Evolutionary conservation across 2,797 vertebrate species (phyloP), one percentile per base, ranked within the genome.

Genomic region (Sebastes hubbsi): DNA sequence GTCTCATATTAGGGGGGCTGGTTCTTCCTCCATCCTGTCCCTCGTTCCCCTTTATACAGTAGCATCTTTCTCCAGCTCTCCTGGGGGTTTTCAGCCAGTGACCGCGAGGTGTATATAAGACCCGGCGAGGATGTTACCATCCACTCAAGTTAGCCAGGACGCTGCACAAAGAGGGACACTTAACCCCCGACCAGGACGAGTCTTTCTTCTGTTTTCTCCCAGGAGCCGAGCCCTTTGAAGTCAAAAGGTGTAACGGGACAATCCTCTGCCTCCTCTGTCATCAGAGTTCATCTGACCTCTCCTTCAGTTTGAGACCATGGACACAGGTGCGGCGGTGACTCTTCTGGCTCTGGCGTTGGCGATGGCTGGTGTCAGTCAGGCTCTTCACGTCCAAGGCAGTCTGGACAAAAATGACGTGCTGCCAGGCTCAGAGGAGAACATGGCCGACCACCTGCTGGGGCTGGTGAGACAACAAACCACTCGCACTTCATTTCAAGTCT

Each of bases 271-370:
- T 52, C 68, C 24, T 72, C 61, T 34, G 6, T 59, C 77, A 25
- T 69, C 73, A 25, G 61, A 24, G 11, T 34, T 65, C 38, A 14
- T 75, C 68, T 36, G 60, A 82, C 65, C 74, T 73, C 46, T 72
- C 73, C 66, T 65, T 18, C 2, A 66, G 38, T 56, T 60, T 67
- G 46, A 72, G 55, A 86, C 55, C 81, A 96, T 96, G 95, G 95
- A 95, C 80, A 86, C 92, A 25, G 82, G 91, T 34, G 79, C 87
- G n/a, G 88, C 82, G 81, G 83, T 90, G 72, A 92, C 91, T 78
- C 72, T 96, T 55, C 87, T 96, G 61, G 93, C 89, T 27, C 80
- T 95, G 75, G 68, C 94, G 7, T 52, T 95, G 91, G 89, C 90
- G 20, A 72, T 92, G 91, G 90, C 93, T 25, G 93, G 94, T 52